phyloP scores from a whole-genome alignment of 2,797 vertebrate species.

The Crocidura indochinensis region DNA sequence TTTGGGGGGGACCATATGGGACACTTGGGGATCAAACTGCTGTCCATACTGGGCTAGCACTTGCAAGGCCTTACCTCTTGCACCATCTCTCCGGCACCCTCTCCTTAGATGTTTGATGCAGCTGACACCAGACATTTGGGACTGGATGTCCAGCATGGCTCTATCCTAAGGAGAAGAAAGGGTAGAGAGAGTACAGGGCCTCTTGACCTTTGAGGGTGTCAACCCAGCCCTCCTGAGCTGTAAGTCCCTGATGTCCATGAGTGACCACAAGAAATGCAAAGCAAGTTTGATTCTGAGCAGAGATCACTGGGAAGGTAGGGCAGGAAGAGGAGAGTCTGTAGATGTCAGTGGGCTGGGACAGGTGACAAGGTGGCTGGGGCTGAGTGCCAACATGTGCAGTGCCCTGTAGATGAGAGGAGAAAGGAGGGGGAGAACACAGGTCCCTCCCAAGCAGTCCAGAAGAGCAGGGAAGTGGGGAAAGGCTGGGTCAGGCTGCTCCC shows the following conservation, averaged over 20 bases:
- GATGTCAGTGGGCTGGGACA: too few species aligned
- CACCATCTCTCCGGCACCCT: too few species aligned
- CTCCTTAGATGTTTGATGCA: background rate
- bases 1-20: too few species aligned
- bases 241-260: background rate
- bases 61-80: too few species aligned
- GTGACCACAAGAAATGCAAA: background rate
- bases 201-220: too few species aligned
- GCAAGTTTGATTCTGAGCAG: background rate
- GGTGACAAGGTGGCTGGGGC: background rate
- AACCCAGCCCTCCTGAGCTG: background rate
- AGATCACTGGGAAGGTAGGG: rapidly evolving
- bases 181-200: too few species aligned
- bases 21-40: too few species aligned
- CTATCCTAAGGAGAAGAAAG: too few species aligned
- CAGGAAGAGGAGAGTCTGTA: background rate
- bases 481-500: conserved; percentile 48
- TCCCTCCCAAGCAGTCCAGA: background rate
- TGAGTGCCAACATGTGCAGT: background rate
- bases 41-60: too few species aligned
- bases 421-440: background rate
- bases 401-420: background rate
- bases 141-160: too few species aligned
- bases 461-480: background rate
- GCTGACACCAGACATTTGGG: background rate